Percentiles rank a stretch among this genome's conserved stretches.
Conservation (phyloP, 2,797 vertebrate species). For the Distichodus sexfasciatus region DNA sequence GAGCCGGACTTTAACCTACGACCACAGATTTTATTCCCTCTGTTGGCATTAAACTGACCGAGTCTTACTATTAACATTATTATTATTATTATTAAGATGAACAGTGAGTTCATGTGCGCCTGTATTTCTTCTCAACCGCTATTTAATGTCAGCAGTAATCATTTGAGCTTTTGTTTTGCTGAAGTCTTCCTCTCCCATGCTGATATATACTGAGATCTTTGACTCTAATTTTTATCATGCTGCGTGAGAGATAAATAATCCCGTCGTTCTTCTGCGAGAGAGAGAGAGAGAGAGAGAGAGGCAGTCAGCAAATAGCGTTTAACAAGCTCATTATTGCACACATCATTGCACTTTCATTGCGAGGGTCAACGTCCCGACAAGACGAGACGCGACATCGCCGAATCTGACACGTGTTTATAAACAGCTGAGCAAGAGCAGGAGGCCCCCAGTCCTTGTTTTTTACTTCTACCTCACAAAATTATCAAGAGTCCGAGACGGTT, state of each 20-base stretch:
- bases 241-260: neutral
- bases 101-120: neutral
- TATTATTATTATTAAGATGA: too few species aligned
- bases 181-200: neutral
- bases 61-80: too few species aligned
- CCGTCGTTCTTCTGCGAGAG: too few species aligned
- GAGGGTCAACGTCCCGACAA: constrained; percentile 31
- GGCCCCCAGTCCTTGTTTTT: constrained; percentile 2
- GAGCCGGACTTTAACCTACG: too few species aligned
- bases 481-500: constrained; percentile 3
- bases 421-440: constrained; percentile 18
- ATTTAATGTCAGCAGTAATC: neutral
- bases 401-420: constrained; percentile 24
- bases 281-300: neutral
- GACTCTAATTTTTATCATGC: neutral
- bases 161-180: neutral
- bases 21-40: too few species aligned
- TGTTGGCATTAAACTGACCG: too few species aligned
- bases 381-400: constrained; percentile 17
- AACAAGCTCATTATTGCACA: constrained; percentile 15
- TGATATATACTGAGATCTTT: neutral
- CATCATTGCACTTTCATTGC: too few species aligned
- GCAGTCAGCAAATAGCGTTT: neutral
- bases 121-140: neutral
- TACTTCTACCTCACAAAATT: too few species aligned